Conservation (phyloP, 1,140 invertebrate genomes). For the Aplysia californica region DNA sequence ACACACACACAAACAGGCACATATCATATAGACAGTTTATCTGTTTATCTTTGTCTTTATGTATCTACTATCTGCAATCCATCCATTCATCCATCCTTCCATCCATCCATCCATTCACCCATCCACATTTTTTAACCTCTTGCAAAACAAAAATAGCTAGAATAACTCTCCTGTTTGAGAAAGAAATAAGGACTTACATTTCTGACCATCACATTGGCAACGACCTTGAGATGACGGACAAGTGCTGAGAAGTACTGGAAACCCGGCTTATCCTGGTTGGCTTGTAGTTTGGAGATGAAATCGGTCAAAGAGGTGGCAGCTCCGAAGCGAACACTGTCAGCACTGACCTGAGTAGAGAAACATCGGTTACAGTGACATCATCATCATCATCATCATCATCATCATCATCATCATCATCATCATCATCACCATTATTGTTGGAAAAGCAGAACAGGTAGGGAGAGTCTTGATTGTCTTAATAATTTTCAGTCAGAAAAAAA, state of each 20-base stretch:
- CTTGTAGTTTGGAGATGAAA: conserved; percentile 36
- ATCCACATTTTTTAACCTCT: too few species aligned
- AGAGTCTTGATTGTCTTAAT: neutral
- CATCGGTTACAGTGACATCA: neutral
- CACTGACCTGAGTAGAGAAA: neutral
- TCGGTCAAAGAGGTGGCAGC: conserved; percentile 43
- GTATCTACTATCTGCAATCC: too few species aligned
- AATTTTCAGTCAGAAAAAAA: neutral
- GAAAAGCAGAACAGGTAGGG: neutral
- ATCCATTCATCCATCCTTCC: too few species aligned
- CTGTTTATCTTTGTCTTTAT: too few species aligned
- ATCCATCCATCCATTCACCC: too few species aligned
- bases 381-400: neutral
- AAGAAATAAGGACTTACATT: conserved; percentile 52
- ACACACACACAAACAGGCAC: too few species aligned
- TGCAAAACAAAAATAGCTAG: too few species aligned
- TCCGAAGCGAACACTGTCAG: conserved; percentile 35
- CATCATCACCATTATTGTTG: neutral
- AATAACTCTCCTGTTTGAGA: too few species aligned
- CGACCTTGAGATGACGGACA: conserved; percentile 53
- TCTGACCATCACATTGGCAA: conserved; percentile 60
- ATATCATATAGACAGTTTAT: too few species aligned
- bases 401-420: neutral
- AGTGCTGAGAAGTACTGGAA: conserved; percentile 48
- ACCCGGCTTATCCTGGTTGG: conserved; percentile 29